Evolutionary conservation across 2,797 vertebrate genomes (phyloP).

Genomic region (Allobates femoralis): DNA sequence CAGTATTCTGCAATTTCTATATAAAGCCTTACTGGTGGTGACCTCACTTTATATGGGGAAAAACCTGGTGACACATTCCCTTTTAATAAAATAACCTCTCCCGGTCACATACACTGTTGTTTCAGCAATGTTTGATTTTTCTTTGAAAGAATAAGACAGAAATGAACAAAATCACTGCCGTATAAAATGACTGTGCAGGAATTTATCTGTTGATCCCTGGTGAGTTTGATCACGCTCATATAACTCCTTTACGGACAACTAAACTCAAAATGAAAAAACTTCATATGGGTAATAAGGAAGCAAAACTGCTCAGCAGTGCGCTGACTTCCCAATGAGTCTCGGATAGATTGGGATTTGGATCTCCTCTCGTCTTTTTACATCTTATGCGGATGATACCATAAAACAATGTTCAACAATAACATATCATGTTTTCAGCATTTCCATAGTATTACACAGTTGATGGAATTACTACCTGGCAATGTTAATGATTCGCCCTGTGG

Average conservation of each 20-base stretch:
- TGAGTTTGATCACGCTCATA: not conserved
- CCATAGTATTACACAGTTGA: no score
- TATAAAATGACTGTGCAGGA: not conserved
- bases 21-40: no score
- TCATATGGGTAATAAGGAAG: not conserved
- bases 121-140: no score
- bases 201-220: not conserved
- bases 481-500: no score
- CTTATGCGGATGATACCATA: not conserved
- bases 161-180: not conserved
- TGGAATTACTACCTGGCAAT: no score
- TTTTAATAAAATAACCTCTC: not conserved
- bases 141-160: not conserved
- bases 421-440: no score
- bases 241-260: constrained; percentile 6
- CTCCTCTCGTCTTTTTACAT: not conserved
- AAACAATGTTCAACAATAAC: not conserved
- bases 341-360: not conserved
- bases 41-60: no score
- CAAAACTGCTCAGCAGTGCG: not conserved
- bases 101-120: not conserved
- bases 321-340: not conserved
- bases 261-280: not conserved
- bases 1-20: no score
- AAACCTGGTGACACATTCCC: not conserved